phyloP scores from a whole-genome alignment of 2,888 invertebrate genomes.

The Melipona beecheii region DNA sequence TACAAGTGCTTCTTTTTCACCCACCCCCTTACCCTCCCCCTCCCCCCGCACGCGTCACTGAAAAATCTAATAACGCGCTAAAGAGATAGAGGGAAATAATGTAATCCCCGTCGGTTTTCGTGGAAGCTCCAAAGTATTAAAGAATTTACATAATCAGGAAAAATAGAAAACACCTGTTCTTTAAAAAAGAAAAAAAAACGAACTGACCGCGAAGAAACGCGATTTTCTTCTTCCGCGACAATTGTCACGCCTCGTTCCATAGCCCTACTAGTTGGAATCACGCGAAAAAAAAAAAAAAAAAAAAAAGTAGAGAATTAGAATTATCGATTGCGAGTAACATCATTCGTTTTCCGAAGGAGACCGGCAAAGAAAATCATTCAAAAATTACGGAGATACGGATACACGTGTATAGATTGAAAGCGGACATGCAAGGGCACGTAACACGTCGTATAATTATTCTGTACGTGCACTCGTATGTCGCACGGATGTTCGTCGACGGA shows the following conservation, averaged over 20 bases:
- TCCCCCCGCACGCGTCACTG: not conserved
- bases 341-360: slow-evolving; percentile 27
- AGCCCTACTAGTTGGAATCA: not conserved
- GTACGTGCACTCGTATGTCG: slow-evolving; percentile 19
- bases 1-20: not conserved
- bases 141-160: not conserved
- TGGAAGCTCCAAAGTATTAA: slow-evolving; percentile 24
- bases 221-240: not conserved
- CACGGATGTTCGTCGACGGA: slow-evolving; percentile 52
- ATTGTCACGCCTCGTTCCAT: not conserved
- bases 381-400: slow-evolving; percentile 38
- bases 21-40: no score
- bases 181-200: not conserved
- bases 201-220: not conserved
- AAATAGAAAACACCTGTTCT: not conserved
- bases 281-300: not conserved
- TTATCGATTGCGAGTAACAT: slow-evolving; percentile 6
- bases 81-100: not conserved
- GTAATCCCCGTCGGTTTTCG: not conserved
- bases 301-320: not conserved
- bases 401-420: slow-evolving; percentile 19
- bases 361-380: slow-evolving; percentile 36
- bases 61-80: slow-evolving; percentile 15
- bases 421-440: slow-evolving; percentile 20
- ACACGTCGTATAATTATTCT: not conserved